Evolutionary conservation across 2,113 vertebrate genomes (phyloP).

Genomic region (Variabilichromis moorii): DNA sequence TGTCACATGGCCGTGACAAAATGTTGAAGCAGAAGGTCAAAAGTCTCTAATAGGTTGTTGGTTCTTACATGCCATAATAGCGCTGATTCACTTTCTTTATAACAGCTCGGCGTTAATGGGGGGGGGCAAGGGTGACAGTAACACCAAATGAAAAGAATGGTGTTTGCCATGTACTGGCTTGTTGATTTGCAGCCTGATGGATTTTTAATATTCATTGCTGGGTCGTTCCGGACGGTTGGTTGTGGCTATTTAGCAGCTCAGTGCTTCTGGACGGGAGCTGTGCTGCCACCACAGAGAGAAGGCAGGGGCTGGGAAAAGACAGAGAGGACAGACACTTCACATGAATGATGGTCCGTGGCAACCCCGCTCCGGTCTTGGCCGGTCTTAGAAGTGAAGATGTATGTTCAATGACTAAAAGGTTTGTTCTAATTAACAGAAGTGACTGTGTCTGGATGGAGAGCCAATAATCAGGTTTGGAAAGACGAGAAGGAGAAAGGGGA

Average conservation of each 20-base stretch:
- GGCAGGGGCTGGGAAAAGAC: conserved; percentile 12
- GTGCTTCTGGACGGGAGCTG: conserved; percentile 11
- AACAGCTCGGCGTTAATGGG: conserved; percentile 34
- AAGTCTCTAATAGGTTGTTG: conserved; percentile 59
- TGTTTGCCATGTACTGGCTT: conserved; percentile 43
- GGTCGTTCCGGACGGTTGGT: conserved; percentile 39
- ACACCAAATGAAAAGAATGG: conserved; percentile 62
- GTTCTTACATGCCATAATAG: conserved; percentile 36
- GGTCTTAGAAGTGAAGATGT: conserved; percentile 8
- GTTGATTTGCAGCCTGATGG: conserved; percentile 56
- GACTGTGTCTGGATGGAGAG: conserved; percentile 38
- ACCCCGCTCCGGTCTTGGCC: conserved; percentile 8
- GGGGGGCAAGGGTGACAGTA: conserved; percentile 48
- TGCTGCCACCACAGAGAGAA: not conserved
- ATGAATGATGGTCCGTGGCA: conserved; percentile 50
- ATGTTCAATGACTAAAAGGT: conserved; percentile 51
- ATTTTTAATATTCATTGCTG: conserved; percentile 63
- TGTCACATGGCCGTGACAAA: conserved; percentile 32
- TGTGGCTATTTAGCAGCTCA: conserved; percentile 41
- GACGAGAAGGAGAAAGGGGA: conserved; percentile 38
- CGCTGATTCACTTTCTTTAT: conserved; percentile 54
- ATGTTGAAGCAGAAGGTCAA: conserved; percentile 56
- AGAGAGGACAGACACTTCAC: conserved; percentile 17
- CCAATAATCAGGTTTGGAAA: conserved; percentile 64
- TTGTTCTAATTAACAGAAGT: conserved; percentile 65